These are phyloP conservation scores for Phylloscopus collybita DNA, from an alignment of 2,797 vertebrate genomes.

Conservation along the genomic window DNA sequence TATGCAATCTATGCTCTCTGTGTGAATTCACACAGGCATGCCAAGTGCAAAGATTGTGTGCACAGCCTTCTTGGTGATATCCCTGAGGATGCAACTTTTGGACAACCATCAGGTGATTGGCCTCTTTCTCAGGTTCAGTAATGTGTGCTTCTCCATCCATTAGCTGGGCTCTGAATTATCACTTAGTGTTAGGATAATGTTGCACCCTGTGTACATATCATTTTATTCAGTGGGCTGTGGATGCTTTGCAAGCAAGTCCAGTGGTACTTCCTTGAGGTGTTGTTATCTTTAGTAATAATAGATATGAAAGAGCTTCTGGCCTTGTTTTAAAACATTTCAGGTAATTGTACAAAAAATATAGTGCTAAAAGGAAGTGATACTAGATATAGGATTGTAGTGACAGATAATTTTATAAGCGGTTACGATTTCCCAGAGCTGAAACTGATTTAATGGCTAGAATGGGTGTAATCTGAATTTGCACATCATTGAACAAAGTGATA, in stretches of 20 bases:
- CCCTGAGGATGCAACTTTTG: conserved; percentile 41
- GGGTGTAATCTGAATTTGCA: background rate
- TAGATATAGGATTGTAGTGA: background rate
- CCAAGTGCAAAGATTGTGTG: conserved; percentile 77
- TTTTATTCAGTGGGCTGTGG: background rate
- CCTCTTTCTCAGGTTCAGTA: conserved; percentile 37
- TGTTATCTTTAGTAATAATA: background rate
- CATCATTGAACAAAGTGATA: background rate
- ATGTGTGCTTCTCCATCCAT: background rate
- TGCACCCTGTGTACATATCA: background rate
- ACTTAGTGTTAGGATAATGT: background rate
- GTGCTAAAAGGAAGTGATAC: background rate
- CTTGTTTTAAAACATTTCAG: background rate
- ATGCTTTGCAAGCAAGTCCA: background rate
- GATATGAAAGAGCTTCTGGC: background rate
- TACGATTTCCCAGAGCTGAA: background rate
- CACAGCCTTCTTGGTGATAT: background rate
- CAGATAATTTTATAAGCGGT: background rate
- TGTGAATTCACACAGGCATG: conserved; percentile 83
- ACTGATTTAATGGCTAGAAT: background rate
- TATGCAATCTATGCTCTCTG: conserved; percentile 94
- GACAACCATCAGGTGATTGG: conserved; percentile 31
- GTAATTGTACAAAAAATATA: background rate
- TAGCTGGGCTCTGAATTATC: background rate
- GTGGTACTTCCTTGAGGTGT: background rate